Conservation (phyloP, 2,888 invertebrate species). For the Bellardia pandia region DNA sequence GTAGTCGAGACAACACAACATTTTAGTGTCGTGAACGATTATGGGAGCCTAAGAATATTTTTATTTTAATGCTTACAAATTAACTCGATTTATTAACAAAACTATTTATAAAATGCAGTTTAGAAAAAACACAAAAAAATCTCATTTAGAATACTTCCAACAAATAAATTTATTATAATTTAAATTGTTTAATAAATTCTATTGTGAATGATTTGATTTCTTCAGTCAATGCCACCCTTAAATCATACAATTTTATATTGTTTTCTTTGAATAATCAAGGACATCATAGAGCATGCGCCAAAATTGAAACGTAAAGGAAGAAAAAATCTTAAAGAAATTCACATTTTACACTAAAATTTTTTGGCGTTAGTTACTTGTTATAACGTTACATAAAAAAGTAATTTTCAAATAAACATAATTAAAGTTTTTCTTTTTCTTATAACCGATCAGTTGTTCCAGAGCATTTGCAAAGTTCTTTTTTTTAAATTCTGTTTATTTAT, state of each 20-base stretch:
- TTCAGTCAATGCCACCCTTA: slow-evolving; percentile 20
- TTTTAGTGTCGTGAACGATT: too few relatives aligned
- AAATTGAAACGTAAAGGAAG: slow-evolving; percentile 51
- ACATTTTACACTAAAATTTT: slow-evolving; percentile 72
- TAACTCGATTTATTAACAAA: too few relatives aligned
- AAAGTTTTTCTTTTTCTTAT: neutral
- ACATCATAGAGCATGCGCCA: slow-evolving; percentile 60
- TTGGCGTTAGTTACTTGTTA: slow-evolving; percentile 71
- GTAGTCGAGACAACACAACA: too few relatives aligned
- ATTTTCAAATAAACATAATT: slow-evolving; percentile 33
- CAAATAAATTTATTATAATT: too few relatives aligned
- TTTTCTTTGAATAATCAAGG: slow-evolving; percentile 29
- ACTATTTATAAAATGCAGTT: too few relatives aligned
- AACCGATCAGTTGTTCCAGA: neutral
- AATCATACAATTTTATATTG: neutral
- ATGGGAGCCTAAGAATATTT: too few relatives aligned
- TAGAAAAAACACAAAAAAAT: too few relatives aligned
- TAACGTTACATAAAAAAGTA: slow-evolving; percentile 73
- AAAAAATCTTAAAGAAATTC: slow-evolving; percentile 54
- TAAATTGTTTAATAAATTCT: neutral
- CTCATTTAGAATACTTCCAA: too few relatives aligned
- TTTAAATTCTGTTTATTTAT: slow-evolving; percentile 4
- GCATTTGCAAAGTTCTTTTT: neutral
- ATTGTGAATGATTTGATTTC: slow-evolving; percentile 58
- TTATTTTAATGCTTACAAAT: too few relatives aligned